Evolutionary conservation across 1,140 invertebrate species (phyloP).

Genomic region (Metaphire vulgaris): DNA sequence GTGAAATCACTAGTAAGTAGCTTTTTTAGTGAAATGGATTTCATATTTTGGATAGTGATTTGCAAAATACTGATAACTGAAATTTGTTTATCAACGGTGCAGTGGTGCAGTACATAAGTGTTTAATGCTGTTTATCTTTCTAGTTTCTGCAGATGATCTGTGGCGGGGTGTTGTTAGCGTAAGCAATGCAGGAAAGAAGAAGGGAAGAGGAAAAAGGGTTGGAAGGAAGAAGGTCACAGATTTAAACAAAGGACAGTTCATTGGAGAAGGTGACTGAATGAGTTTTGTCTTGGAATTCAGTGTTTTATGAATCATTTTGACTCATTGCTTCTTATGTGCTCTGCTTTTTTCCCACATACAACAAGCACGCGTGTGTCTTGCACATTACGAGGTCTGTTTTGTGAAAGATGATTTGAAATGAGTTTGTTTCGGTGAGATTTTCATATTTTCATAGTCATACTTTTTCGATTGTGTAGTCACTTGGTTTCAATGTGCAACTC

Average conservation of each 20-base stretch:
- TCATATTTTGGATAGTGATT: too few species aligned
- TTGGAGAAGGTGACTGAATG: constrained; percentile 65
- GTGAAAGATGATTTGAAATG: too few species aligned
- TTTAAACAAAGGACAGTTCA: constrained; percentile 80
- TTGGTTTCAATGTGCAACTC: too few species aligned
- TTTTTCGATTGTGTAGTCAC: too few species aligned
- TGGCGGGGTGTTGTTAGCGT: constrained; percentile 93
- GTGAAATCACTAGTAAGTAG: not conserved
- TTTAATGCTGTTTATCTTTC: constrained; percentile 14
- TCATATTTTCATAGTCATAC: too few species aligned
- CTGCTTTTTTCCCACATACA: too few species aligned
- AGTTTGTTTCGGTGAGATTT: too few species aligned
- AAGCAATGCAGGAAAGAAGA: constrained; percentile 88
- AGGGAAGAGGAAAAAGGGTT: constrained; percentile 80
- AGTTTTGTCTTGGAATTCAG: not conserved
- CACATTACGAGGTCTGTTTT: too few species aligned
- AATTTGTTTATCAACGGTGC: not conserved
- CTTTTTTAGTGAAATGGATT: too few species aligned
- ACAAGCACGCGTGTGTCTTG: too few species aligned
- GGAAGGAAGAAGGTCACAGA: constrained; percentile 68
- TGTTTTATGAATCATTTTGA: constrained; percentile 13
- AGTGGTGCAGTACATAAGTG: not conserved
- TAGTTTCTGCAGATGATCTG: constrained; percentile 60
- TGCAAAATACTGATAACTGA: not conserved
- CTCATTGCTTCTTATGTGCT: too few species aligned